A percentile compares a stretch with the other conserved stretches of the same genome.
These are phyloP conservation scores for Diabrotica balteata DNA, from an alignment of 2,888 invertebrate species.

Conservation along the genomic window DNA sequence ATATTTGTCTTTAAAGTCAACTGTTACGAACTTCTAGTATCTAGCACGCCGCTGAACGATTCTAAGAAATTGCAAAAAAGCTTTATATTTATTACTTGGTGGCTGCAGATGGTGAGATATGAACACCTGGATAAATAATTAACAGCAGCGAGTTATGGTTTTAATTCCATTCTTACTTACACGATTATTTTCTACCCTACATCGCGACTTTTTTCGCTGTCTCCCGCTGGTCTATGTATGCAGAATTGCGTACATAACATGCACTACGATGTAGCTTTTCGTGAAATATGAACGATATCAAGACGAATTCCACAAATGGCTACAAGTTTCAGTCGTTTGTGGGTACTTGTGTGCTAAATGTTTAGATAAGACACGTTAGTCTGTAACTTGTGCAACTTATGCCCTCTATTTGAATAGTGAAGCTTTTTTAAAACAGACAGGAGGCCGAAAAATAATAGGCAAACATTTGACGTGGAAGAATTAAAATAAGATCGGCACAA, in stretches of 20 bases:
- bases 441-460: too few relatives aligned
- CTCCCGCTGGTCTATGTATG: slow-evolving; percentile 22
- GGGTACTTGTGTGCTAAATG: not conserved
- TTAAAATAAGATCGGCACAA: too few relatives aligned
- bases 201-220: slow-evolving; percentile 15
- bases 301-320: slow-evolving; percentile 18
- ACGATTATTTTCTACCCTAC: slow-evolving; percentile 31
- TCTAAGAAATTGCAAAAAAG: slow-evolving; percentile 32
- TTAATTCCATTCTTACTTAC: slow-evolving; percentile 32
- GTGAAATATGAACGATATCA: slow-evolving; percentile 20
- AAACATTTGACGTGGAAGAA: too few relatives aligned
- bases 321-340: slow-evolving; percentile 5
- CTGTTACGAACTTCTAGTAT: too few relatives aligned
- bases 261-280: slow-evolving; percentile 16
- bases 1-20: too few relatives aligned
- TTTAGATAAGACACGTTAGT: not conserved
- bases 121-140: slow-evolving; percentile 42
- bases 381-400: too few relatives aligned
- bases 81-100: slow-evolving; percentile 33
- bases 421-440: too few relatives aligned
- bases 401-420: too few relatives aligned
- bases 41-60: slow-evolving; percentile 25
- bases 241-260: slow-evolving; percentile 12
- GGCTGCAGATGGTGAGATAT: slow-evolving; percentile 38
- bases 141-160: slow-evolving; percentile 36